Evolutionary conservation across 1,140 invertebrate genomes (phyloP), one percentile per base, ranked within the genome.

Genomic region (Danaus melanippus): DNA sequence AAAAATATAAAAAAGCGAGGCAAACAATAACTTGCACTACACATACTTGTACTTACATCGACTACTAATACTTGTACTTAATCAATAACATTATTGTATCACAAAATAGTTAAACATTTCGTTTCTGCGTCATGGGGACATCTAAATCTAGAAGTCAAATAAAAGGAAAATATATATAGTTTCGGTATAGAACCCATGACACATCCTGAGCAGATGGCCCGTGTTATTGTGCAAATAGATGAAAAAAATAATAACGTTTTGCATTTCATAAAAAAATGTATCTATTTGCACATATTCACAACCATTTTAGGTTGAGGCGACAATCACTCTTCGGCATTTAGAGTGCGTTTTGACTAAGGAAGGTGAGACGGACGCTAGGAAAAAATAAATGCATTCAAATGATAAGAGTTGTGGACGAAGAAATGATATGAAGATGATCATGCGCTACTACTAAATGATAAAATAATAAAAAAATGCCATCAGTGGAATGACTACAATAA

Each of bases 261-360:
- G 10, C 12, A 10, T 46, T 15, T 32, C 32, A 9, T 10, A 42
- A 55, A 42, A 55, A 46, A n/a, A 15, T 46, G 46, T 47, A 50
- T 56, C 44, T 49, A 58, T 70, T 71, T 72, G 69, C 69, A 74
- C 69, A 60, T 64, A 49, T 68, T 68, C 59, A 53, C 66, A 61
- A 65, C 64, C 56, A 46, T 62, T 62, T 41, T 39, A 67, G 59
- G 66, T 67, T 62, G 74, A 80, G 75, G 69, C 74, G 67, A 77
- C 66, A 76, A 78, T 83, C 83, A 86, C 80, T 84, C 79, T 76
- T 83, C 83, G 83, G 83, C 80, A 80, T 74, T 74, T 74, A 67
- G 74, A 83, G 78, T 84, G 80, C 78, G 71, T 61, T 58, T 56
- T 67, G 66, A 81, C 77, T 84, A 84, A 68, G 69, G 77, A 74